phyloP scores from a whole-genome alignment of 2,888 invertebrate genomes.

The Actias luna region DNA sequence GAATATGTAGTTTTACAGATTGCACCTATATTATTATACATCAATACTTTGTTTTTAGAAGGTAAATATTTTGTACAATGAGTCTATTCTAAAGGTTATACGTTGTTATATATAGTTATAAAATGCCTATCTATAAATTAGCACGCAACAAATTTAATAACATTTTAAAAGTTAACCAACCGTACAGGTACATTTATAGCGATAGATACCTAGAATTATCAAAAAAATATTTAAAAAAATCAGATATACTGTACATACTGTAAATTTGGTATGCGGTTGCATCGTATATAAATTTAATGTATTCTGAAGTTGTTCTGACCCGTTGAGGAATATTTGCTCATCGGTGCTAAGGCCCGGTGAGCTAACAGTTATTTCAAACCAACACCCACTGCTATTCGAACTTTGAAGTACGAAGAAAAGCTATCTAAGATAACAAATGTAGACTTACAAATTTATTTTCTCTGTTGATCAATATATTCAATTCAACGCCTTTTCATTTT shows the following conservation, averaged over 20 bases:
- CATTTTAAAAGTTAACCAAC: not conserved
- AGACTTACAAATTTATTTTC: not conserved
- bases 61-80: no score
- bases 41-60: no score
- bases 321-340: not conserved
- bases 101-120: no score
- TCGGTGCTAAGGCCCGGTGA: slow-evolving; percentile 5
- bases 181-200: not conserved
- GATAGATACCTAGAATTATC: not conserved
- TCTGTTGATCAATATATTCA: not conserved
- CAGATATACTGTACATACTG: not conserved
- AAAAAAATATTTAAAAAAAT: not conserved
- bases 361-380: slow-evolving; percentile 2
- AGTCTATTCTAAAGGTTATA: no score
- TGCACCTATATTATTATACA: no score
- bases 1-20: no score
- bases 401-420: slow-evolving; percentile 4
- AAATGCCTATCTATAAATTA: no score
- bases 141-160: not conserved
- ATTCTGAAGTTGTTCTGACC: slow-evolving; percentile 5
- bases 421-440: not conserved
- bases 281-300: not conserved
- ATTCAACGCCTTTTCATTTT: no score
- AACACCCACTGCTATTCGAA: slow-evolving; percentile 11
- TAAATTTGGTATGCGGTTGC: not conserved